Evolutionary conservation across 1,140 invertebrate genomes (phyloP).

Genomic region (Coptotermes formosanus): DNA sequence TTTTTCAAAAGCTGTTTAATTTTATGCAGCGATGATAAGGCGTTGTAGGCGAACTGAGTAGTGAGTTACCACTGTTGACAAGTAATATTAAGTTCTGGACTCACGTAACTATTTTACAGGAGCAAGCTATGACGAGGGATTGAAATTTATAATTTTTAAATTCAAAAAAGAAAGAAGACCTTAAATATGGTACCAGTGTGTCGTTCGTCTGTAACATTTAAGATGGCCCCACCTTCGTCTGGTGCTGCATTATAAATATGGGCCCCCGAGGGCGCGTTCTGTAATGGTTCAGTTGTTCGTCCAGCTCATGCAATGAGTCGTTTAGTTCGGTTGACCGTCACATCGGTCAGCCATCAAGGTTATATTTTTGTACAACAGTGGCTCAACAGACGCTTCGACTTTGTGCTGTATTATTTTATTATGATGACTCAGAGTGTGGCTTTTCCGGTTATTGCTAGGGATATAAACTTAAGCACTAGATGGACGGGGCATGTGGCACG

Average conservation of each 20-base stretch:
- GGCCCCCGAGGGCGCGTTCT: neutral
- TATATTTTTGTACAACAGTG: neutral
- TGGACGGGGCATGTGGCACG: too few relatives aligned
- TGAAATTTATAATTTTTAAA: neutral
- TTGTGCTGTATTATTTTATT: neutral
- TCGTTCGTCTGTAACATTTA: neutral
- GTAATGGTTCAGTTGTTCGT: neutral
- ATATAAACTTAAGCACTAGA: too few relatives aligned
- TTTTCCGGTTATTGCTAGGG: too few relatives aligned
- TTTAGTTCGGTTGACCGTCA: neutral
- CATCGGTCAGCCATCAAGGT: neutral
- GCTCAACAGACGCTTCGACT: neutral
- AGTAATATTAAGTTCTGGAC: neutral
- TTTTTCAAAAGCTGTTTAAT: neutral
- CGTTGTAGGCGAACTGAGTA: neutral
- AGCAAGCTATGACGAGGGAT: neutral
- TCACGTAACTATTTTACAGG: neutral
- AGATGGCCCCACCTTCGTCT: neutral
- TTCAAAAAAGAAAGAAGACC: neutral
- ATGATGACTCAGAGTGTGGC: neutral
- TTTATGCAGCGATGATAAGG: neutral
- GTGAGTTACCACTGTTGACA: neutral
- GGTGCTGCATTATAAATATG: neutral
- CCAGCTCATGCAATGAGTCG: neutral
- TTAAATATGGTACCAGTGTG: neutral